These are phyloP conservation scores for Ophiothrix spiculata DNA, from an alignment of 35 echinoderm and acorn worm species.

Conservation along the genomic window DNA sequence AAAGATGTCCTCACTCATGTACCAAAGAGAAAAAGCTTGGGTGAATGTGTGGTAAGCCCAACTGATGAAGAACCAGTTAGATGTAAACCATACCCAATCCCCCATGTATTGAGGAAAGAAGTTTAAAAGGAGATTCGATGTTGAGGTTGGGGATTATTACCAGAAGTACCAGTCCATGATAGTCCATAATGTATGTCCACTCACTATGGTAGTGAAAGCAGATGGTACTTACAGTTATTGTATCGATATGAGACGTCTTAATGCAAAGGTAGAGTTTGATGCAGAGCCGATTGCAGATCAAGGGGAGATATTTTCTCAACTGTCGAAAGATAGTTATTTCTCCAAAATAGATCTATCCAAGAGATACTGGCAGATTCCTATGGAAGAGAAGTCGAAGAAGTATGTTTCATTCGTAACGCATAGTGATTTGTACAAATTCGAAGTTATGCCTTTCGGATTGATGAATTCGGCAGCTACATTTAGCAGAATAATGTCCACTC, in stretches of 20 bases:
- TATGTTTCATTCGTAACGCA: no score
- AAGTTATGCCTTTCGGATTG: no score
- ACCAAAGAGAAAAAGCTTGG: neutral
- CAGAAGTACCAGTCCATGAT: slow-evolving; percentile 35
- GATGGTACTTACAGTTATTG: slow-evolving; percentile 46
- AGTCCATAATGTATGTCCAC: slow-evolving; percentile 31
- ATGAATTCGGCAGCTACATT: neutral
- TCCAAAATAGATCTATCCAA: slow-evolving; percentile 55
- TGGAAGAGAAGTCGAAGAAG: slow-evolving; percentile 15
- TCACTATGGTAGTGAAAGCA: slow-evolving; percentile 19
- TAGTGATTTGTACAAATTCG: no score
- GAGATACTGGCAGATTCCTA: slow-evolving; percentile 54
- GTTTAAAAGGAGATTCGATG: slow-evolving; percentile 50
- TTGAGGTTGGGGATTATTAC: slow-evolving; percentile 32
- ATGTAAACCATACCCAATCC: slow-evolving; percentile 50
- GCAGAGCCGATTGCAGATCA: slow-evolving; percentile 46
- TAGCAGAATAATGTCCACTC: neutral
- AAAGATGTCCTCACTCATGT: slow-evolving; percentile 40
- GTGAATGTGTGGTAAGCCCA: neutral
- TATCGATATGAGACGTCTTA: slow-evolving; percentile 30
- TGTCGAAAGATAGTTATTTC: slow-evolving; percentile 29
- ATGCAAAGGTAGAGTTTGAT: slow-evolving; percentile 33
- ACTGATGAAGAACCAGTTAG: slow-evolving; percentile 6
- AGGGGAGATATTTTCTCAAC: slow-evolving; percentile 35
- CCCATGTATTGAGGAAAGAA: slow-evolving; percentile 19